Evolutionary conservation across 2,113 vertebrate species (phyloP).

Genomic region (Balaeniceps rex): DNA sequence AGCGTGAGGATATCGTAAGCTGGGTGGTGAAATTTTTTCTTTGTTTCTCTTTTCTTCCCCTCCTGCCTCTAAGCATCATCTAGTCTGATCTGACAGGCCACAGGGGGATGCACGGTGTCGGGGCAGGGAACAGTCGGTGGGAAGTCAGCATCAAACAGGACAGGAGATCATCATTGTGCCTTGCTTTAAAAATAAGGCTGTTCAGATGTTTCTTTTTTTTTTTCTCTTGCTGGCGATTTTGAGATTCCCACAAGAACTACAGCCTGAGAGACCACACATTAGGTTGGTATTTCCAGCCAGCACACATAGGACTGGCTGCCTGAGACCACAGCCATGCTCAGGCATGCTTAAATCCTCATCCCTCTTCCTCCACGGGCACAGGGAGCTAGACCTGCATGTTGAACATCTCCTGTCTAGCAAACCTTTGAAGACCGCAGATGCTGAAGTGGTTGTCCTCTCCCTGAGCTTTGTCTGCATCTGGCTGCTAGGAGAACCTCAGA

Average conservation of each 20-base stretch:
- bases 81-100: neutral
- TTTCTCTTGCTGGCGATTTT: neutral
- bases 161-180: neutral
- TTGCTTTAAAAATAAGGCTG: neutral
- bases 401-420: neutral
- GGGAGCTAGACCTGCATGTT: neutral
- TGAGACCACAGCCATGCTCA: neutral
- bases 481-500: neutral
- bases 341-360: neutral
- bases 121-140: neutral
- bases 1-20: accelerated
- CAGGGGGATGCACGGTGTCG: neutral
- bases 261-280: neutral
- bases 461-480: neutral
- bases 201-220: neutral
- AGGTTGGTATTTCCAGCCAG: neutral
- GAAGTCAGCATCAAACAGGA: neutral
- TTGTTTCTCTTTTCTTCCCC: neutral
- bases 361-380: neutral
- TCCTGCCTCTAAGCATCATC: neutral
- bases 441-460: neutral
- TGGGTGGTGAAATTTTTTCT: neutral
- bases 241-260: neutral
- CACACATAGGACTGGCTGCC: neutral
- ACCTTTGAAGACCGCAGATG: neutral